Conservation (phyloP, 1,140 invertebrate species). For the Lasioglossum albipes region DNA sequence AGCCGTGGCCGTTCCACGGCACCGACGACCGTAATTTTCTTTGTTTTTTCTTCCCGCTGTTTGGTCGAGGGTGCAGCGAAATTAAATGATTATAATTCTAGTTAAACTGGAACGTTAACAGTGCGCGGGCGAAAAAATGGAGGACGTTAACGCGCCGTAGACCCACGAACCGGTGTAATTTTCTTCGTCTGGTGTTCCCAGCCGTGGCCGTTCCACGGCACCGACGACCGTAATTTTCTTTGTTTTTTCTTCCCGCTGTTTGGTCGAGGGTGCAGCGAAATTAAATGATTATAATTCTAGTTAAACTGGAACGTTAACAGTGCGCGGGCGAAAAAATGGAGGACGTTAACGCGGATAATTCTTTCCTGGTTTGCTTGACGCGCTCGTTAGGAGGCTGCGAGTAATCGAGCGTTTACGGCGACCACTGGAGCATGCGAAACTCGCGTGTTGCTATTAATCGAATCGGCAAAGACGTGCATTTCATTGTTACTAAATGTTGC, state of each 20-base stretch:
- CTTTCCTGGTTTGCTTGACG: background rate
- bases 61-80: too few species aligned
- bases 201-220: too few species aligned
- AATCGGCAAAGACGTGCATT: too few species aligned
- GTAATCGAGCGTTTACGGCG: background rate
- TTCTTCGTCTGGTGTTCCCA: too few species aligned
- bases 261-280: background rate
- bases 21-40: background rate
- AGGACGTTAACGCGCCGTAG: background rate
- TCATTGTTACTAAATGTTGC: too few species aligned
- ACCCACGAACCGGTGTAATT: constrained; percentile 13
- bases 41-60: background rate
- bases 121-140: too few species aligned
- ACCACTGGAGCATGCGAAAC: too few species aligned
- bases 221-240: background rate
- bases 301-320: background rate
- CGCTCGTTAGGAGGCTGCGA: background rate
- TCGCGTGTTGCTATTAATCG: too few species aligned
- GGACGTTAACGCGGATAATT: background rate
- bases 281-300: background rate
- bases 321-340: too few species aligned
- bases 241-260: background rate
- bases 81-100: background rate
- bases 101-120: background rate
- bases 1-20: too few species aligned